Conservation (phyloP, 2,888 invertebrate genomes). For the Eupithecia inturbata region DNA sequence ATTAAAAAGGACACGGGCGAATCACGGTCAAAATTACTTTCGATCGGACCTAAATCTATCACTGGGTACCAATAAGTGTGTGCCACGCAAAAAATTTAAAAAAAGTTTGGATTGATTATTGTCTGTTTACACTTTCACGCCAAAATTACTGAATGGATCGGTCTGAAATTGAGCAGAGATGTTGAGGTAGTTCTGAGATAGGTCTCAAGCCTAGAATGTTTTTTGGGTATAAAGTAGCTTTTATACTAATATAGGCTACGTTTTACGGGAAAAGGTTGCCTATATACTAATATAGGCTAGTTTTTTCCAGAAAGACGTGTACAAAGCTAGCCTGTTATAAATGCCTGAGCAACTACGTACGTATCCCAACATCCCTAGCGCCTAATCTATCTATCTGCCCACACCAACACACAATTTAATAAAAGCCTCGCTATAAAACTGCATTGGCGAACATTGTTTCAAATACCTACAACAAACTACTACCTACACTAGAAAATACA, state of each 20-base stretch:
- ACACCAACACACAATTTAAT: slow-evolving; percentile 7
- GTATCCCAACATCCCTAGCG: not conserved
- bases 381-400: slow-evolving; percentile 7
- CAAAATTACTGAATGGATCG: not conserved
- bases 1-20: slow-evolving; percentile 16
- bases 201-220: no score
- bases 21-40: not conserved
- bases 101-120: not conserved
- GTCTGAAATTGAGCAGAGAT: not conserved
- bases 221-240: no score
- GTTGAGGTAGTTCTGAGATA: not conserved
- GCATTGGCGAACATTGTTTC: slow-evolving; percentile 17
- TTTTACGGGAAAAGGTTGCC: no score
- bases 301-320: no score
- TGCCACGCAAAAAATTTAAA: not conserved
- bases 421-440: slow-evolving; percentile 13
- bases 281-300: no score
- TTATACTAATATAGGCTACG: no score
- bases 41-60: not conserved
- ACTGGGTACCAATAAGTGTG: not conserved
- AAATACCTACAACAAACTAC: slow-evolving; percentile 19
- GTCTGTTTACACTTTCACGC: not conserved
- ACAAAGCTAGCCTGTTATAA: not conserved
- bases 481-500: slow-evolving; percentile 19
- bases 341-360: not conserved